phyloP scores from a whole-genome alignment of 2,113 vertebrate species.

The Cisticola juncidis region DNA sequence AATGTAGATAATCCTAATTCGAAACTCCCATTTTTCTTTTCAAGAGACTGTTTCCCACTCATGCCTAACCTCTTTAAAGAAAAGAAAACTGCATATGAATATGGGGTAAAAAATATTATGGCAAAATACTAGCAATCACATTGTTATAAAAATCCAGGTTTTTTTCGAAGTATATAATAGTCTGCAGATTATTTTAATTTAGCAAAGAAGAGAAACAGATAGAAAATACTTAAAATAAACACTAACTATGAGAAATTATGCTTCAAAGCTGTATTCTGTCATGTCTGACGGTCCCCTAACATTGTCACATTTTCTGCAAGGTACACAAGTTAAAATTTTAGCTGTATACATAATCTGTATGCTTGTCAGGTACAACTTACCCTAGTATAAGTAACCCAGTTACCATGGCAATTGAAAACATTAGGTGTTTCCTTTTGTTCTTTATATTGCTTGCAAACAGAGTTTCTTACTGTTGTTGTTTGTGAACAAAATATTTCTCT shows the following conservation, averaged over 20 bases:
- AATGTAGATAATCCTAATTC: background rate
- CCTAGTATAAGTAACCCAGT: slow-evolving; percentile 82
- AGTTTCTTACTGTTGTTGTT: background rate
- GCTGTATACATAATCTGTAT: background rate
- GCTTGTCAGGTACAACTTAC: slow-evolving; percentile 62
- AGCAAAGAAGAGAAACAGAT: background rate
- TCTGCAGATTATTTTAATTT: background rate
- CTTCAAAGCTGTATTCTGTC: background rate
- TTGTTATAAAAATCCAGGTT: background rate
- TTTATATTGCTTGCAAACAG: background rate
- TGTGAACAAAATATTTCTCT: background rate
- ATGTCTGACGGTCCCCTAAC: background rate
- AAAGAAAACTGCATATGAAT: background rate
- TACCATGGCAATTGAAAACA: background rate
- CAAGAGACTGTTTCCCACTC: background rate
- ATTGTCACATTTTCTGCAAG: background rate
- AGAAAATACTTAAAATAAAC: background rate
- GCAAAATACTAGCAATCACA: background rate
- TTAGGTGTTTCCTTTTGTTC: background rate
- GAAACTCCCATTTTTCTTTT: background rate
- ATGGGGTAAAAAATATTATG: background rate
- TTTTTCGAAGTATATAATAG: background rate
- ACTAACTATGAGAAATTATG: background rate
- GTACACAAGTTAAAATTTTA: background rate
- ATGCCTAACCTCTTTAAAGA: slow-evolving; percentile 67